Percentiles rank a stretch among this genome's conserved stretches.
Conservation (phyloP, 2,888 invertebrate genomes). For the Apodemia mormo region DNA sequence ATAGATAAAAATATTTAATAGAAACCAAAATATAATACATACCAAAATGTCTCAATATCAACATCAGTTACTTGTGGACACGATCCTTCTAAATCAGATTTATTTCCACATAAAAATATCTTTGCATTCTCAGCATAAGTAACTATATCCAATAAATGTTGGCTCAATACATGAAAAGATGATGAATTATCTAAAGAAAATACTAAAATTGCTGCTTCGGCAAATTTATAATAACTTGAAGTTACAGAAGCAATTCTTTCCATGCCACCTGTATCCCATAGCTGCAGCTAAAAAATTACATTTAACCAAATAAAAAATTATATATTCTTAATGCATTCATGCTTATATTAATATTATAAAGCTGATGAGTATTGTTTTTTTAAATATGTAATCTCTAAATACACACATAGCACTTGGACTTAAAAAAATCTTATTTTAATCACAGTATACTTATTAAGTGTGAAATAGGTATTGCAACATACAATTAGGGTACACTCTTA, state of each 20-base stretch:
- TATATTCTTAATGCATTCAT: no score
- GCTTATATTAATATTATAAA: no score
- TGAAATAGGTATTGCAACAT: no score
- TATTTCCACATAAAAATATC: constrained; percentile 97
- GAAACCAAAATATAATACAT: constrained; percentile 42
- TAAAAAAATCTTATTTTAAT: no score
- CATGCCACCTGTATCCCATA: constrained; percentile 99
- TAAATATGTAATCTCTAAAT: no score
- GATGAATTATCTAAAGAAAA: constrained; percentile 95
- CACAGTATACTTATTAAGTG: no score
- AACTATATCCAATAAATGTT: constrained; percentile 95
- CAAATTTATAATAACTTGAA: constrained; percentile 97
- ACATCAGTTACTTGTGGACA: constrained; percentile 91
- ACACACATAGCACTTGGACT: no score
- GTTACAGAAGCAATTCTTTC: constrained; percentile 97
- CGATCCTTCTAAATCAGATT: constrained; percentile 89
- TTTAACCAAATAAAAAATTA: neutral
- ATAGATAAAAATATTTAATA: neutral
- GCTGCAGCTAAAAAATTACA: constrained; percentile 85
- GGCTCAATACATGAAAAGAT: constrained; percentile 95
- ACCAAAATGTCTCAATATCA: constrained; percentile 95
- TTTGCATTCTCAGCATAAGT: constrained; percentile 97
- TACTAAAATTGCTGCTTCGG: constrained; percentile 95
- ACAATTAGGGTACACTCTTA: no score
- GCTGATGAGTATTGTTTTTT: no score